Evolutionary conservation across 2,113 vertebrate species (phyloP).

Genomic region (Tylochromis polylepis): DNA sequence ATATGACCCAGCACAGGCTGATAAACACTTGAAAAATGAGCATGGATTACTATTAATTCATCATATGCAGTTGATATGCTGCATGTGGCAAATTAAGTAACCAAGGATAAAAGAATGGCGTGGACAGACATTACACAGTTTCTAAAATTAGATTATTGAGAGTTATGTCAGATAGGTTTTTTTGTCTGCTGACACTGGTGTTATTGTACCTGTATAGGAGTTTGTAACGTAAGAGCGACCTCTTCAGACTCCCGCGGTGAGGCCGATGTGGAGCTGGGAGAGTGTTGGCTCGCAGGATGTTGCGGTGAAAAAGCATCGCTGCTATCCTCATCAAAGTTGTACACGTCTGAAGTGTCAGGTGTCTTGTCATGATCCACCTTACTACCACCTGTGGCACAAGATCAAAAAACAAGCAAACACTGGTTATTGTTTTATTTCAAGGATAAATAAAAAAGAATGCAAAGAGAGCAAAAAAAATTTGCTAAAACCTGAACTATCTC

Average conservation of each 20-base stretch:
- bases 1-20: background rate
- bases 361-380: slow-evolving; percentile 77
- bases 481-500: too few relatives aligned
- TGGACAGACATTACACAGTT: too few relatives aligned
- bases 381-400: slow-evolving; percentile 63
- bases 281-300: slow-evolving; percentile 84
- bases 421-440: background rate
- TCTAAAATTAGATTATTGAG: background rate
- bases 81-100: background rate
- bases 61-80: background rate
- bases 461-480: background rate
- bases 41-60: background rate
- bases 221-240: slow-evolving; percentile 60
- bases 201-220: slow-evolving; percentile 37
- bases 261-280: slow-evolving; percentile 76
- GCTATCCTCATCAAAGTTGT: slow-evolving; percentile 92
- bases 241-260: slow-evolving; percentile 83
- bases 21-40: background rate
- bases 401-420: background rate
- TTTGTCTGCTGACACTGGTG: background rate
- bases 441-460: background rate
- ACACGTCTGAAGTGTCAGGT: slow-evolving; percentile 65
- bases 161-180: background rate
- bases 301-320: slow-evolving; percentile 87
- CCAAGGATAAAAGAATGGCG: background rate